A percentile compares a stretch with the other conserved stretches of the same genome.
phyloP scores from a whole-genome alignment of 2,888 invertebrate genomes.

The Molanna angustata region DNA sequence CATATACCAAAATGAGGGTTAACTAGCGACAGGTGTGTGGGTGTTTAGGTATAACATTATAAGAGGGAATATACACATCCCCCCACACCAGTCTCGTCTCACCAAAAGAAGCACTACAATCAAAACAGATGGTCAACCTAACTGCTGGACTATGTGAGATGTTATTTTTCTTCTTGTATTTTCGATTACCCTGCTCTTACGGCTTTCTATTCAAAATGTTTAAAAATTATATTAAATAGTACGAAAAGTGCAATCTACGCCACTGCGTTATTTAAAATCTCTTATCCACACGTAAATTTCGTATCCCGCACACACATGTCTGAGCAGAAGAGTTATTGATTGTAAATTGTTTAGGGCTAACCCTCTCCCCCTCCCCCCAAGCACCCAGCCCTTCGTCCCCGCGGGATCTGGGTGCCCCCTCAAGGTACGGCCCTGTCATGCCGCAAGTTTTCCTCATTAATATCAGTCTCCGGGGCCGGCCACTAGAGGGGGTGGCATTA shows the following conservation, averaged over 20 bases:
- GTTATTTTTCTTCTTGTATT: too few species aligned
- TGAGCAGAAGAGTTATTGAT: slow-evolving; percentile 34
- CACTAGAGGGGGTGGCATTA: slow-evolving; percentile 3
- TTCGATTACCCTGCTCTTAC: too few species aligned
- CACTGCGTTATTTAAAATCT: slow-evolving; percentile 29
- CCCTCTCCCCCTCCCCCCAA: slow-evolving; percentile 4
- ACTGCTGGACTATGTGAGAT: too few species aligned
- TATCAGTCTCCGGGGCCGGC: slow-evolving; percentile 29
- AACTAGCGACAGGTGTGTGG: too few species aligned
- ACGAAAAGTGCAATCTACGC: background rate
- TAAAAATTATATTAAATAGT: background rate
- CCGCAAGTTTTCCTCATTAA: slow-evolving; percentile 33
- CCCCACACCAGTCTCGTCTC: too few species aligned
- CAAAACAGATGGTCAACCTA: too few species aligned
- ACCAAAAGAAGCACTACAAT: too few species aligned
- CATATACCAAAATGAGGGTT: too few species aligned
- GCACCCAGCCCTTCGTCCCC: background rate
- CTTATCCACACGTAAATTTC: slow-evolving; percentile 32
- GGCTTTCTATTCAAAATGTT: too few species aligned
- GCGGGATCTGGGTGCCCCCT: slow-evolving; percentile 7
- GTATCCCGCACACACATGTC: slow-evolving; percentile 31
- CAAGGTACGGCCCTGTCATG: slow-evolving; percentile 32
- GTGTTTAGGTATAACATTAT: too few species aligned
- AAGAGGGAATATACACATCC: too few species aligned
- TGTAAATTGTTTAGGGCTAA: slow-evolving; percentile 32